Conservation (phyloP, 2,888 invertebrate genomes). For the Drosophila greeni region DNA sequence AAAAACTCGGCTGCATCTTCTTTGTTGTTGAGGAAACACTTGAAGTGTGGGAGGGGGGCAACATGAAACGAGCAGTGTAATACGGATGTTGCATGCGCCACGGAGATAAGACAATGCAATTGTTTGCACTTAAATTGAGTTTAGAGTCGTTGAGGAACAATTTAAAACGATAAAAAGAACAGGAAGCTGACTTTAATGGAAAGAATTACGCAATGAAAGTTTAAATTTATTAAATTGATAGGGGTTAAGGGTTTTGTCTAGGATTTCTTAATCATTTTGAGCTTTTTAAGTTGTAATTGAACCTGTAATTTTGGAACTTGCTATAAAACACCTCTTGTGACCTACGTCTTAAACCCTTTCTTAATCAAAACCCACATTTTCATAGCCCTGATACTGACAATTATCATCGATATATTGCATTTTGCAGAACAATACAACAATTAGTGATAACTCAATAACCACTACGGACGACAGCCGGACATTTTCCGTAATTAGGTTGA, state of each 20-base stretch:
- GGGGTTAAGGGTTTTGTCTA: neutral
- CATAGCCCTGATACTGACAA: neutral
- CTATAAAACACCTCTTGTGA: too few relatives aligned
- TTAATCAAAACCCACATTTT: too few relatives aligned
- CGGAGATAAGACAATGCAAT: conserved; percentile 33
- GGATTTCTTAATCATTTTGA: conserved; percentile 1
- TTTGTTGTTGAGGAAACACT: conserved; percentile 20
- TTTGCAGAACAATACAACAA: conserved; percentile 2
- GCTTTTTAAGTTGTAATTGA: neutral
- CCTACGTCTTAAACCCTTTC: too few relatives aligned
- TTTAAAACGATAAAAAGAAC: conserved; percentile 15
- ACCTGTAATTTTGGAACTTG: too few relatives aligned
- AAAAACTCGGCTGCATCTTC: conserved; percentile 23
- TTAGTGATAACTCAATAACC: conserved; percentile 10
- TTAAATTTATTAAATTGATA: neutral
- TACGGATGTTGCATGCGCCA: conserved; percentile 29
- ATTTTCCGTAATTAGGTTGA: conserved; percentile 28
- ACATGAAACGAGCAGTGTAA: conserved; percentile 17
- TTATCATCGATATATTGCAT: neutral
- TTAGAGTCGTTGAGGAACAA: conserved; percentile 21
- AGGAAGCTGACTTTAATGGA: conserved; percentile 9
- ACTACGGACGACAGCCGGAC: conserved; percentile 1
- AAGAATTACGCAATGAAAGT: neutral
- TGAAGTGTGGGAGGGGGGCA: conserved; percentile 1
- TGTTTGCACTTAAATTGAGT: conserved; percentile 27